Evolutionary conservation across 2,888 invertebrate species (phyloP).

Genomic region (Lydus trimaculatus): DNA sequence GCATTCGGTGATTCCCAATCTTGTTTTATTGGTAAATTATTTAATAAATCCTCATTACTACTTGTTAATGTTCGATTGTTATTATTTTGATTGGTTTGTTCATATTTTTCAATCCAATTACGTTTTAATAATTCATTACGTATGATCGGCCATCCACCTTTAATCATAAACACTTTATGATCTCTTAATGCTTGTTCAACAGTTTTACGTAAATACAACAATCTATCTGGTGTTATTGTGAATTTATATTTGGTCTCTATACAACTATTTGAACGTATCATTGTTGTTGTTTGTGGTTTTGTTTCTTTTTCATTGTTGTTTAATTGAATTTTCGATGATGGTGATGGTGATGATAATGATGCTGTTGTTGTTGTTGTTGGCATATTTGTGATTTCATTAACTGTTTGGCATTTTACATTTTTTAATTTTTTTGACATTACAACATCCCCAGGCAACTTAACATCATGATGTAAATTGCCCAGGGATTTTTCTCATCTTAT

Average conservation of each 20-base stretch:
- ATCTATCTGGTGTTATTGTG: conserved; percentile 71
- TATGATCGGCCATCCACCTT: conserved; percentile 74
- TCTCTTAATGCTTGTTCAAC: conserved; percentile 72
- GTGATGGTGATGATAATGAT: conserved; percentile 27
- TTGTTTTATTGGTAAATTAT: conserved; percentile 56
- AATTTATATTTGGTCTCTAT: conserved; percentile 53
- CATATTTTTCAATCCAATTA: conserved; percentile 78
- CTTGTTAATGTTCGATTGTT: conserved; percentile 26
- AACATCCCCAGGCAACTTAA: conserved; percentile 38
- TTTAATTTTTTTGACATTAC: background rate
- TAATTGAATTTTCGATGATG: conserved; percentile 39
- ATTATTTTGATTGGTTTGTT: conserved; percentile 50
- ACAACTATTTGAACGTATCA: conserved; percentile 47
- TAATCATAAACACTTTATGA: conserved; percentile 72
- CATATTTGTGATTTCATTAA: conserved; percentile 29
- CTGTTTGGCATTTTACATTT: conserved; percentile 32
- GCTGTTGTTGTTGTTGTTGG: conserved; percentile 16
- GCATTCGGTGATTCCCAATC: conserved; percentile 57
- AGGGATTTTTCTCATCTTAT: conserved; percentile 36
- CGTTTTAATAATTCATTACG: conserved; percentile 72
- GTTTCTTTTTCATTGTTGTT: conserved; percentile 28
- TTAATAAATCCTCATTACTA: conserved; percentile 53
- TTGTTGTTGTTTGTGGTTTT: conserved; percentile 11
- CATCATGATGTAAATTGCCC: conserved; percentile 37
- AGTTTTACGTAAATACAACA: conserved; percentile 69